These are phyloP conservation scores for Scaptomyza tumidula DNA, from an alignment of 2,888 invertebrate genomes.

Conservation along the genomic window DNA sequence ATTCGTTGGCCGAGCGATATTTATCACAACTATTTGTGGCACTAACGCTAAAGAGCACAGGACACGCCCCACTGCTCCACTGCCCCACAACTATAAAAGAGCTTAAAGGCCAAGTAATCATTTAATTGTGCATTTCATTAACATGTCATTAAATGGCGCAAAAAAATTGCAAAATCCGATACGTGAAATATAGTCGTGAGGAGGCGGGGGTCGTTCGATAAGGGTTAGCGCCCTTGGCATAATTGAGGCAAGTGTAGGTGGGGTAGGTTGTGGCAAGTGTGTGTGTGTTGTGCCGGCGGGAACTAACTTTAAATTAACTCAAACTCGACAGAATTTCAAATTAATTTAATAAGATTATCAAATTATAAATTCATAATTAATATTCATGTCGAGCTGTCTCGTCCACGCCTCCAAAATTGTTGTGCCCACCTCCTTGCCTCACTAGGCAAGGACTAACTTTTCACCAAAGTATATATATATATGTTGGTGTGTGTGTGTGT, in stretches of 20 bases:
- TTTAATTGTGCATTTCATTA: slow-evolving; percentile 64
- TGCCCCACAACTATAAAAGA: slow-evolving; percentile 25
- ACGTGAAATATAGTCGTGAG: slow-evolving; percentile 5
- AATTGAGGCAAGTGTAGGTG: neutral
- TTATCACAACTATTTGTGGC: slow-evolving; percentile 46
- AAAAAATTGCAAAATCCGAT: slow-evolving; percentile 42
- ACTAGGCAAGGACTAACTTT: slow-evolving; percentile 55
- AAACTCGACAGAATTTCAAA: slow-evolving; percentile 75
- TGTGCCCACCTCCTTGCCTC: neutral
- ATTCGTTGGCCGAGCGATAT: slow-evolving; percentile 50
- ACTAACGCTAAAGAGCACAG: slow-evolving; percentile 35
- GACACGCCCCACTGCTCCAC: slow-evolving; percentile 38
- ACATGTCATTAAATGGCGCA: slow-evolving; percentile 63
- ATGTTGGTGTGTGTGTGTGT: slow-evolving; percentile 12
- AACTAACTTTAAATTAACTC: slow-evolving; percentile 75
- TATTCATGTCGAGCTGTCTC: slow-evolving; percentile 66
- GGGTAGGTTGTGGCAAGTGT: neutral
- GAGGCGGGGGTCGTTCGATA: slow-evolving; percentile 5
- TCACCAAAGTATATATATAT: slow-evolving; percentile 8
- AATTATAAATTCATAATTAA: slow-evolving; percentile 79
- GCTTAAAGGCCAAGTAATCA: slow-evolving; percentile 28
- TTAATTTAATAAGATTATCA: slow-evolving; percentile 81
- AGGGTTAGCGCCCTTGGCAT: slow-evolving; percentile 1
- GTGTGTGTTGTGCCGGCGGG: slow-evolving; percentile 5
- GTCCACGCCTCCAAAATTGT: slow-evolving; percentile 16